Evolutionary conservation across 1,140 invertebrate genomes (phyloP).

Genomic region (Plodia interpunctella): DNA sequence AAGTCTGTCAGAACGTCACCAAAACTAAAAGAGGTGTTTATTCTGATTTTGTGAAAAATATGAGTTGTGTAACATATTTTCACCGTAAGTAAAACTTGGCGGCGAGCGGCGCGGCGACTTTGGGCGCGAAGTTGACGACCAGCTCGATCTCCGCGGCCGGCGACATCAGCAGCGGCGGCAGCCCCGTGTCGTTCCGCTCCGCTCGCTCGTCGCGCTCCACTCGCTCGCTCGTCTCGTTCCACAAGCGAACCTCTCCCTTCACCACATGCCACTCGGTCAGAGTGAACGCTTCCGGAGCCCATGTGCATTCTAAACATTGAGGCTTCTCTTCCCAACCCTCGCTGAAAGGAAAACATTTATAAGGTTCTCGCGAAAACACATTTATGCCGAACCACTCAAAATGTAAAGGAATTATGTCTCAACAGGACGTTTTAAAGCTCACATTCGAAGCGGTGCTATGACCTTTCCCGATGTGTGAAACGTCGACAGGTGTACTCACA

Average conservation of each 20-base stretch:
- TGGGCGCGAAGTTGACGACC: constrained; percentile 38
- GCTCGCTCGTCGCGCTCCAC: constrained; percentile 10
- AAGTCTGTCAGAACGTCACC: too few species aligned
- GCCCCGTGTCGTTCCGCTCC: constrained; percentile 8
- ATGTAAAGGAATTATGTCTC: too few species aligned
- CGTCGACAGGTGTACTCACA: too few species aligned
- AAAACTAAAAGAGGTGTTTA: too few species aligned
- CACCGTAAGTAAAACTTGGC: constrained; percentile 45
- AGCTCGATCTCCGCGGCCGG: constrained; percentile 38
- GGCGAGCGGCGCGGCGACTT: constrained; percentile 25
- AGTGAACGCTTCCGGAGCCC: constrained; percentile 30
- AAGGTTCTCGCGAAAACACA: too few species aligned
- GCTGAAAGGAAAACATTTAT: constrained; percentile 13
- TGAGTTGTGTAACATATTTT: background rate
- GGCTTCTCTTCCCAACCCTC: constrained; percentile 24
- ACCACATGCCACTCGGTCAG: constrained; percentile 29
- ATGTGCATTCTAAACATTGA: constrained; percentile 30
- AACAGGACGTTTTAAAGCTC: too few species aligned
- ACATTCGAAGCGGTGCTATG: too few species aligned
- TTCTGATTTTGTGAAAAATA: too few species aligned
- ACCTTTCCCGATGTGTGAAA: too few species aligned
- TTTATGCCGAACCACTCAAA: too few species aligned
- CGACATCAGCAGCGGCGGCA: constrained; percentile 36
- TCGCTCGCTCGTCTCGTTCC: constrained; percentile 12
- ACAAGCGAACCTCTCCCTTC: constrained; percentile 22